These are phyloP conservation scores for Tineola bisselliella DNA, from an alignment of 2,888 invertebrate species.

Conservation along the genomic window DNA sequence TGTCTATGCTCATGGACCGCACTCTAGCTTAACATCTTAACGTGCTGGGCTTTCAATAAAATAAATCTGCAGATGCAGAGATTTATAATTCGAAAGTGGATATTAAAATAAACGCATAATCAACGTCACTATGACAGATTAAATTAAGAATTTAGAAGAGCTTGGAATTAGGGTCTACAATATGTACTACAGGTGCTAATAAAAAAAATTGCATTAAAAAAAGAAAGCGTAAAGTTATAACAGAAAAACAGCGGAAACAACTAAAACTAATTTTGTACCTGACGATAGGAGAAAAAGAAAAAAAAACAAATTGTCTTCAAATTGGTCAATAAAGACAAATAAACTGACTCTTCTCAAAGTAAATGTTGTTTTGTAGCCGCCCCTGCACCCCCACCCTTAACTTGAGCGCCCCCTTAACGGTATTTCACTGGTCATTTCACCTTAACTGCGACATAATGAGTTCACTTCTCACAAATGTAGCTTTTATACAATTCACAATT, in stretches of 20 bases:
- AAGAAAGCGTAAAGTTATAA: neutral
- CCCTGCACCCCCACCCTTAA: neutral
- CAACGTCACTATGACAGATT: no score
- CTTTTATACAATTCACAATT: neutral
- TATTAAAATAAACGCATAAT: no score
- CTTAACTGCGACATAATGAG: slow-evolving; percentile 1
- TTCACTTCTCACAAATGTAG: slow-evolving; percentile 1
- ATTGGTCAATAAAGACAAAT: slow-evolving; percentile 14
- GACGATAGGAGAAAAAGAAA: neutral
- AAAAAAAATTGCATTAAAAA: no score
- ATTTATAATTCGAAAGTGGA: no score
- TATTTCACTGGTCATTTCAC: slow-evolving; percentile 6
- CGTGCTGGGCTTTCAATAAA: no score
- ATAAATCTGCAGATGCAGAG: no score
- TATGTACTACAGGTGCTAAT: no score
- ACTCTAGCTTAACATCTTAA: no score
- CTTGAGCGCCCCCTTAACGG: neutral
- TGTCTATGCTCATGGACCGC: no score
- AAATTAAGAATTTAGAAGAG: no score
- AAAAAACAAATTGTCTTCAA: slow-evolving; percentile 13
- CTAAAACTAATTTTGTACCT: slow-evolving; percentile 9
- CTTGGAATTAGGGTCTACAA: no score
- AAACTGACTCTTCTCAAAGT: neutral
- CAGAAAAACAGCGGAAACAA: neutral
- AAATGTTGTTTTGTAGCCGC: slow-evolving; percentile 5